Evolutionary conservation across 2,797 vertebrate genomes (phyloP).

Genomic region (Adrianichthys oophorus): DNA sequence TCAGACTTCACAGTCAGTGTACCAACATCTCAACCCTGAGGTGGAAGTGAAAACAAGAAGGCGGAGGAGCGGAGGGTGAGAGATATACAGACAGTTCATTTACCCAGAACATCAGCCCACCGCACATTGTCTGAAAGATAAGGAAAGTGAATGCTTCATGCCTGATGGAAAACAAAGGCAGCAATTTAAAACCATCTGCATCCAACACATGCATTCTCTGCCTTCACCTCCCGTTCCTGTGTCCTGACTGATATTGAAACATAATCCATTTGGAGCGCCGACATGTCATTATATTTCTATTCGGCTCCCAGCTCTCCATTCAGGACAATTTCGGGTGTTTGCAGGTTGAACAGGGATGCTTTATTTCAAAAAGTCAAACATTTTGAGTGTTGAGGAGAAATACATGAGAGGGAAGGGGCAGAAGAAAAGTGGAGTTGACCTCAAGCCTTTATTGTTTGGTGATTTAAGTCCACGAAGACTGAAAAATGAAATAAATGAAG

Average conservation of each 20-base stretch:
- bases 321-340: constrained; percentile 67
- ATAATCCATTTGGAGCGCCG: constrained; percentile 82
- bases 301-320: constrained; percentile 37
- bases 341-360: constrained; percentile 60
- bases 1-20: constrained; percentile 57
- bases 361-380: constrained; percentile 61
- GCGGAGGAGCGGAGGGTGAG: constrained; percentile 62
- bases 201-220: constrained; percentile 65
- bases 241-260: constrained; percentile 82
- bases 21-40: constrained; percentile 76
- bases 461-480: too few species aligned
- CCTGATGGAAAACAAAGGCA: constrained; percentile 83
- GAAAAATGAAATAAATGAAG: too few species aligned
- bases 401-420: background rate
- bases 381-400: constrained; percentile 21
- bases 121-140: constrained; percentile 73
- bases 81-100: constrained; percentile 82
- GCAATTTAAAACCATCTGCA: constrained; percentile 85
- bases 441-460: too few species aligned
- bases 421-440: background rate
- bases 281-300: constrained; percentile 78
- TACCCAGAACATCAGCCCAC: constrained; percentile 79
- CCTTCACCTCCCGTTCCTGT: constrained; percentile 55
- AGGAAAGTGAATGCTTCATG: constrained; percentile 77
- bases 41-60: constrained; percentile 68